A percentile compares a stretch with the other conserved stretches of the same genome.
These are phyloP conservation scores for Eidolon dupreanum DNA, from an alignment of 2,797 vertebrate species.

Conservation along the genomic window DNA sequence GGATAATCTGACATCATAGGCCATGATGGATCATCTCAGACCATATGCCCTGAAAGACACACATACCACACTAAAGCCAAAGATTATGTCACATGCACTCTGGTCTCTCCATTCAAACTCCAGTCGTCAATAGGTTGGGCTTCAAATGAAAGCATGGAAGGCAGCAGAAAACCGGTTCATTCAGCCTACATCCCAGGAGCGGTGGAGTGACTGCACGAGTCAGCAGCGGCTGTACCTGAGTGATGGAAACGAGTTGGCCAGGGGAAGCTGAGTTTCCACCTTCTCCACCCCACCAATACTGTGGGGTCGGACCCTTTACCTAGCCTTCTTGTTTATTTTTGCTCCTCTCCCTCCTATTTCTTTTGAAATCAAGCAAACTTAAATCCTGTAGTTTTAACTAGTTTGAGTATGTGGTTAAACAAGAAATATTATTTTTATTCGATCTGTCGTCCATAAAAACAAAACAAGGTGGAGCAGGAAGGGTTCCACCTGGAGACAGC, in stretches of 20 bases:
- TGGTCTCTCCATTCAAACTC: slow-evolving; percentile 51
- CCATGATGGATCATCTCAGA: slow-evolving; percentile 62
- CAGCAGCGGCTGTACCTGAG: background rate
- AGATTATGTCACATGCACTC: slow-evolving; percentile 49
- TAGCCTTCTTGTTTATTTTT: background rate
- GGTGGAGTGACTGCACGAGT: background rate
- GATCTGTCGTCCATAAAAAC: background rate
- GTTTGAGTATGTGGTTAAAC: slow-evolving; percentile 29
- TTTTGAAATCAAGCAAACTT: slow-evolving; percentile 20
- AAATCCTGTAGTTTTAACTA: slow-evolving; percentile 19
- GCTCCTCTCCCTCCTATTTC: background rate
- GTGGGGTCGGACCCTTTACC: background rate
- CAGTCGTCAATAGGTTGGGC: background rate
- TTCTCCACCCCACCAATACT: background rate
- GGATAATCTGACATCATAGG: slow-evolving; percentile 70
- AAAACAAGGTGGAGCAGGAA: background rate
- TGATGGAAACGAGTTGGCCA: background rate
- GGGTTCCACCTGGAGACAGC: background rate
- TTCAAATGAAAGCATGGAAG: slow-evolving; percentile 48
- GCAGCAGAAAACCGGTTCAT: background rate
- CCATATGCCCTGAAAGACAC: slow-evolving; percentile 64
- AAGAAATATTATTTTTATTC: slow-evolving; percentile 43
- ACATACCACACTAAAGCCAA: slow-evolving; percentile 68
- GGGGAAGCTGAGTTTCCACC: too few species aligned
- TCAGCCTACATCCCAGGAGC: background rate